Evolutionary conservation across 1,140 invertebrate species (phyloP).

Genomic region (Eurosta solidaginis): DNA sequence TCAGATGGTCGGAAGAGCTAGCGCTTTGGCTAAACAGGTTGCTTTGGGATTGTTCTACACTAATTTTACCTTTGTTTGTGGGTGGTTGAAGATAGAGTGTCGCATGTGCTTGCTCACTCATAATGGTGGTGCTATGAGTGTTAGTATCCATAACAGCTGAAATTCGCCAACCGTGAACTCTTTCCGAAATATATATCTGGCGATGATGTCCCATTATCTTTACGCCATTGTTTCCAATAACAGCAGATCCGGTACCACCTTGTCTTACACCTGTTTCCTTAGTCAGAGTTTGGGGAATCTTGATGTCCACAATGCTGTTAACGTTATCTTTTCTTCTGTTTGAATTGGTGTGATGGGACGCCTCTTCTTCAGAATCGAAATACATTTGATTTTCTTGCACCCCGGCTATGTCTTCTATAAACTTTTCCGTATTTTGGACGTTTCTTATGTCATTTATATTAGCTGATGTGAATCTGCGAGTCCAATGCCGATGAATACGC

Average conservation of each 20-base stretch:
- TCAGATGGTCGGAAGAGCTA: too few relatives aligned
- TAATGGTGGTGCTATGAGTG: neutral
- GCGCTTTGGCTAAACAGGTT: constrained; percentile 3
- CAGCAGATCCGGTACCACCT: constrained; percentile 32
- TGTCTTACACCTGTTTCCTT: constrained; percentile 40
- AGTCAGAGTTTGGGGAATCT: neutral
- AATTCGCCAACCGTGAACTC: constrained; percentile 50
- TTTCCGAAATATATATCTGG: constrained; percentile 35
- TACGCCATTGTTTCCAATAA: neutral
- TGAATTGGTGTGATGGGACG: too few relatives aligned
- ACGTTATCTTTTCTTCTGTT: too few relatives aligned
- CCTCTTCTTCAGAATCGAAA: constrained; percentile 49
- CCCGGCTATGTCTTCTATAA: constrained; percentile 42
- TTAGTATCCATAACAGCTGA: constrained; percentile 41
- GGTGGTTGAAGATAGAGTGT: neutral
- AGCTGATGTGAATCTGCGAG: constrained; percentile 64
- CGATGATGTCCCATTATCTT: constrained; percentile 31
- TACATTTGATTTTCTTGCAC: constrained; percentile 53
- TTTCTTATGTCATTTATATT: constrained; percentile 43
- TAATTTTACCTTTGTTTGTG: neutral
- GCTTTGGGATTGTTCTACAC: neutral
- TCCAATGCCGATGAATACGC: constrained; percentile 60
- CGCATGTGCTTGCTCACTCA: neutral
- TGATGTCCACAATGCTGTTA: neutral
- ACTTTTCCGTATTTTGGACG: constrained; percentile 29